Base-by-base conservation (phyloP, 2,888 invertebrate genomes). In the Pardosa pseudoannulata region DNA sequence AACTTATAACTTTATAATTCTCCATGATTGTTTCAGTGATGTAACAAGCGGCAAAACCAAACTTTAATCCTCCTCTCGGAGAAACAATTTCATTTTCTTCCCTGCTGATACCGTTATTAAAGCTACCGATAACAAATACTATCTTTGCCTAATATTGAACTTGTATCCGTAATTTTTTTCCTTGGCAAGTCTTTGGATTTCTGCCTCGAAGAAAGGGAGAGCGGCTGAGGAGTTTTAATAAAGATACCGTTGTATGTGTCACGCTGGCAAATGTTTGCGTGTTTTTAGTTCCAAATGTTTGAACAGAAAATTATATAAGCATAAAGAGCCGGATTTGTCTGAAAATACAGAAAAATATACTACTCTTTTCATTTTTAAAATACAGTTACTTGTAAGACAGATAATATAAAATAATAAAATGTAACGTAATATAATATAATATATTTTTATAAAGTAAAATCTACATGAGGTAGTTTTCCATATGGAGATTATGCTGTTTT, bases 291-390 rank as follows among this genome's bases (percentile, higher is more conserved):
- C 62, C 11, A 23, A 79, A 36, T 62, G 68, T 50, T 13, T 67
- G 50, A 31, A 16, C 23, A 68, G 41, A 36, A 36, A 50, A 32
- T 32, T 29, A 68, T 50, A 50, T 50, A 23, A 50, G 68, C 50
- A 23, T 36, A 36, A 31, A 68, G 36, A 16, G 19, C 5, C 5
- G 31, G 50, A 78, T 67, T 31, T 29, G 16, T 27, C 50, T 27
- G 68, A 67, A 68, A 68, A 23, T 50, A 68, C 67, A 67, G 50
- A 32, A 78, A 78, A 78, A 68, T 68, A 78, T 68, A 50, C 50
- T 68, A 27, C 67, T 19, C n/a, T n/a, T n/a, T n/a, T 68, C 68
- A 36, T 36, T 36, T 36, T 9, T 9, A 36, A 9, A 36, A 36
- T 7, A 9, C 36, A 36, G 36, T 36, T 36, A n/a, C n/a, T n/a